These are phyloP conservation scores for Echeneis naucrates DNA, from an alignment of 2,797 vertebrate genomes.

Conservation along the genomic window DNA sequence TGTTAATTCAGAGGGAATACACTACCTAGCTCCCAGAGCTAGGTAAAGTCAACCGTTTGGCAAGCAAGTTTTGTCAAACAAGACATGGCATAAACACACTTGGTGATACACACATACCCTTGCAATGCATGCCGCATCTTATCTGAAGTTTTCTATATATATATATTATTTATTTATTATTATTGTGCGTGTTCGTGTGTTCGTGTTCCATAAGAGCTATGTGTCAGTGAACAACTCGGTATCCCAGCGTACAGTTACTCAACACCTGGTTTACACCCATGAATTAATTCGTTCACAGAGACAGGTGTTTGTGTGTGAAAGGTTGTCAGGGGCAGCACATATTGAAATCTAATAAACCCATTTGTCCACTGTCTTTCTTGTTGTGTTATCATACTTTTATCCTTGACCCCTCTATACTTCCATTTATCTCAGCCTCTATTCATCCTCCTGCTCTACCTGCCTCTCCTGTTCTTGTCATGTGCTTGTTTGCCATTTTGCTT, in stretches of 20 bases:
- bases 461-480: constrained; percentile 16
- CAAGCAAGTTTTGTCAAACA: constrained; percentile 72
- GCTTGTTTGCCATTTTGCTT: constrained; percentile 25
- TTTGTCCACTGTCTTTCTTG: constrained; percentile 49
- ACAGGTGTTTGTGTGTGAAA: constrained; percentile 1
- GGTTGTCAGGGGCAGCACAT: constrained; percentile 34
- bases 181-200: too few species aligned
- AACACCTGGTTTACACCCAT: constrained; percentile 19
- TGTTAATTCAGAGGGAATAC: constrained; percentile 54
- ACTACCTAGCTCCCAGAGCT: constrained; percentile 67
- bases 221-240: constrained; percentile 13
- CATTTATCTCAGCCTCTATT: constrained; percentile 24
- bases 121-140: constrained; percentile 49
- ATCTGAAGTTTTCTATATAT: constrained; percentile 12
- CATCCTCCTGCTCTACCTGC: background rate
- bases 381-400: constrained; percentile 36
- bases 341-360: constrained; percentile 57
- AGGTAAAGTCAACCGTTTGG: too few species aligned
- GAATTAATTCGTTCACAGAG: constrained; percentile 10
- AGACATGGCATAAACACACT: constrained; percentile 53
- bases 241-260: constrained; percentile 4
- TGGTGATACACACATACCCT: constrained; percentile 22
- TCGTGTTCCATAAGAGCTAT: constrained; percentile 24
- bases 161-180: constrained; percentile 15
- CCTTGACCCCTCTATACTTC: constrained; percentile 5